phyloP scores from a whole-genome alignment of 1,140 invertebrate species.

The Megalopta genalis region DNA sequence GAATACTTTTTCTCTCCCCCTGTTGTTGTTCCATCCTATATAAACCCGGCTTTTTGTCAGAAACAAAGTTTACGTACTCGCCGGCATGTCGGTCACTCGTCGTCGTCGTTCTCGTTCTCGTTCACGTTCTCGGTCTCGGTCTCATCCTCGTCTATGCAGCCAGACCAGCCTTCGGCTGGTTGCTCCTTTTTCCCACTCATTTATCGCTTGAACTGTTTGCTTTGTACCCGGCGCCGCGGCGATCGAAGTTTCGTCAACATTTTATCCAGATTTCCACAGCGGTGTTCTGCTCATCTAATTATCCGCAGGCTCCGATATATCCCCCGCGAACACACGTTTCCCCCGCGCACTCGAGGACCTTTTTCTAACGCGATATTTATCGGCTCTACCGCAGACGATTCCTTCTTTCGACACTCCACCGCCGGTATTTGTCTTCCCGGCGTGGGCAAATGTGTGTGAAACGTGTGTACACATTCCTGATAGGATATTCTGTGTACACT shows the following conservation, averaged over 20 bases:
- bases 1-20: conserved; percentile 43
- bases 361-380: background rate
- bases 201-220: conserved; percentile 8
- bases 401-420: background rate
- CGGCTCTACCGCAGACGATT: background rate
- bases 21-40: conserved; percentile 27
- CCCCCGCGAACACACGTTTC: background rate
- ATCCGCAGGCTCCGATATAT: background rate
- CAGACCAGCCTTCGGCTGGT: background rate
- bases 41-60: conserved; percentile 11
- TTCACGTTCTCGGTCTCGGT: too few relatives aligned
- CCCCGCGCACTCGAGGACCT: background rate
- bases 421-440: background rate
- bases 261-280: conserved; percentile 11
- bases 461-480: background rate
- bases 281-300: background rate
- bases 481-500: background rate
- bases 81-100: conserved; percentile 5
- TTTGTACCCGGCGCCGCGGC: background rate
- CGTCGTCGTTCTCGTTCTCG: background rate
- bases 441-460: background rate
- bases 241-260: conserved; percentile 3
- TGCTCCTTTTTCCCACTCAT: background rate
- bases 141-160: background rate
- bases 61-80: conserved; percentile 29